Evolutionary conservation across 1,140 invertebrate species (phyloP).

Genomic region (Aporrectodea caliginosa): DNA sequence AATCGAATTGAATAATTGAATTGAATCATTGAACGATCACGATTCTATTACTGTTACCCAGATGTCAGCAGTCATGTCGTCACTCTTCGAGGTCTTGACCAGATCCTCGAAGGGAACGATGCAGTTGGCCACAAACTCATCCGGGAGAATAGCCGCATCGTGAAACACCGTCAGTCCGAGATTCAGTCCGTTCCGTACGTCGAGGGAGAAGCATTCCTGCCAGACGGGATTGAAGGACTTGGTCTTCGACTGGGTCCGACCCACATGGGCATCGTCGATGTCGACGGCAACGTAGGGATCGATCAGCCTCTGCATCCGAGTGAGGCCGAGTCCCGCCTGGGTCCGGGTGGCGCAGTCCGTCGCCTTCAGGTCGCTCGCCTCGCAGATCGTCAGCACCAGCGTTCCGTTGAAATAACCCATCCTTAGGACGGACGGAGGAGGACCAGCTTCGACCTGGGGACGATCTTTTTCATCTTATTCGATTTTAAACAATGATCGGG

Average conservation of each 20-base stretch:
- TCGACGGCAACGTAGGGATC: constrained; percentile 96
- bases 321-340: constrained; percentile 51
- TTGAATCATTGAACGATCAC: too few relatives aligned
- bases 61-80: constrained; percentile 16
- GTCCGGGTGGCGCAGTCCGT: constrained; percentile 92
- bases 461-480: too few relatives aligned
- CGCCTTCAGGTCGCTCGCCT: constrained; percentile 90
- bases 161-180: constrained; percentile 97
- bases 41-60: too few relatives aligned
- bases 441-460: too few relatives aligned
- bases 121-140: constrained; percentile 97
- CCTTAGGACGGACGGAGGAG: not conserved
- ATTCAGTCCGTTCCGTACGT: constrained; percentile 83
- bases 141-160: constrained; percentile 92
- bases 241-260: constrained; percentile 83
- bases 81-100: constrained; percentile 48
- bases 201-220: constrained; percentile 65
- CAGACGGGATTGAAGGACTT: constrained; percentile 73
- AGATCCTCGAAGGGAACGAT: constrained; percentile 92
- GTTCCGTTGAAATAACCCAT: constrained; percentile 90
- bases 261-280: constrained; percentile 75
- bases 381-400: constrained; percentile 91
- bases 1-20: too few relatives aligned
- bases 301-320: constrained; percentile 57
- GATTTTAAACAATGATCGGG: too few relatives aligned